phyloP scores from a whole-genome alignment of 2,797 vertebrate genomes.

The Labeo calbasu region DNA sequence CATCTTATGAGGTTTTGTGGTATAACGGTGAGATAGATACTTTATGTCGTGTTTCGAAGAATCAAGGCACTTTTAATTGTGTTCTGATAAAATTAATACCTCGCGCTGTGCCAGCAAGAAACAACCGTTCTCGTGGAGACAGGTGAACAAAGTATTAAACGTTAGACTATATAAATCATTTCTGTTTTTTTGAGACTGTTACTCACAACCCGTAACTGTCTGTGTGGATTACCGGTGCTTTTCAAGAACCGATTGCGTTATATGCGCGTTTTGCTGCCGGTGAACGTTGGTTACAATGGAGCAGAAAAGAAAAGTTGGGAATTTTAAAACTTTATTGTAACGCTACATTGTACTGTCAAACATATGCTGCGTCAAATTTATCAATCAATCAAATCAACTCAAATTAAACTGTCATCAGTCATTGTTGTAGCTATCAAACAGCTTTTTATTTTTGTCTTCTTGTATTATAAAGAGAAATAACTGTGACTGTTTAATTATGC shows the following conservation, averaged over 20 bases:
- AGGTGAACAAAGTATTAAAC: neutral
- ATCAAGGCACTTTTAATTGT: neutral
- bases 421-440: neutral
- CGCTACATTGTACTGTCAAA: neutral
- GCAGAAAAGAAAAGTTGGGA: neutral
- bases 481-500: neutral
- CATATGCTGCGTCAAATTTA: neutral
- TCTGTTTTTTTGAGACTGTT: neutral
- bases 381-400: neutral
- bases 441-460: neutral
- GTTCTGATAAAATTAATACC: neutral
- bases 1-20: neutral
- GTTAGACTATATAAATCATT: neutral
- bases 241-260: neutral
- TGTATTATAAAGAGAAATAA: neutral
- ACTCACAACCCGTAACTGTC: neutral
- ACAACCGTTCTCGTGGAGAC: constrained; percentile 39
- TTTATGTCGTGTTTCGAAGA: neutral
- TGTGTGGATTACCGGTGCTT: neutral
- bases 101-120: neutral
- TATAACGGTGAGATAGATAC: neutral
- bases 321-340: neutral
- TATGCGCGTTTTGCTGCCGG: neutral
- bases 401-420: neutral
- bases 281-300: neutral